Evolutionary conservation across 2,113 vertebrate genomes (phyloP), one percentile per base, ranked within the genome.

Genomic region (Tor tambroides): DNA sequence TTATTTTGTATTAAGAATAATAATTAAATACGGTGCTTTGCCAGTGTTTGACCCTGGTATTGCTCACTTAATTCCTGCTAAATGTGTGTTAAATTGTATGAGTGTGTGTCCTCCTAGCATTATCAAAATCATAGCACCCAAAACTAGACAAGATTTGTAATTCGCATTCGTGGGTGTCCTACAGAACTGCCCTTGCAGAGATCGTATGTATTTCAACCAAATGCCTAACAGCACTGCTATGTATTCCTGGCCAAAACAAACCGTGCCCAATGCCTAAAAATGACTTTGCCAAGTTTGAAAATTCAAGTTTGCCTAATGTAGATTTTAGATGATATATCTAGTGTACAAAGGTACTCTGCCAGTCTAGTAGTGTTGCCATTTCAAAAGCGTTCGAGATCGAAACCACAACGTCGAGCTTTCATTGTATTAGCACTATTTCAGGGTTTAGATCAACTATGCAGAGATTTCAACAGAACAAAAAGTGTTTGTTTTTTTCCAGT

Each of bases 41-140:
- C 91, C 94, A 95, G 94, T 95, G 94, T 95, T 96, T 92, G 90
- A 91, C 89, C 92, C 90, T 93, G 95, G 95, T 96, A 95, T 96
- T 95, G 82, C 74, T 85, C 46, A 43, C 77, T 35, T 86, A n/a
- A n/a, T n/a, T n/a, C n/a, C 43, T 87, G 35, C 30, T 63, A 72
- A 80, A 67, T 63, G 74, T 71, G 83, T 78, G 80, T 88, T 89
- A 87, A n/a, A 79, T 85, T 32, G 80, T 86, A 84, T 79, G 89
- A 88, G 84, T 15, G 21, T 85, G 67, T 79, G 30, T 88, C 90
- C 92, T 92, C 1, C 91, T 91, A 94, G 93, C 94, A 94, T 95
- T 95, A 94, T 89, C 82, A 83, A 11, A 86, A 77, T 80, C 51
- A 32, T 80, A 72, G n/a, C 77, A 89, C 89, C 88, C 85, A 90